Percentiles rank a stretch among this genome's conserved stretches.
These are phyloP conservation scores for Cephus runcator DNA, from an alignment of 2,888 invertebrate species.

Conservation along the genomic window DNA sequence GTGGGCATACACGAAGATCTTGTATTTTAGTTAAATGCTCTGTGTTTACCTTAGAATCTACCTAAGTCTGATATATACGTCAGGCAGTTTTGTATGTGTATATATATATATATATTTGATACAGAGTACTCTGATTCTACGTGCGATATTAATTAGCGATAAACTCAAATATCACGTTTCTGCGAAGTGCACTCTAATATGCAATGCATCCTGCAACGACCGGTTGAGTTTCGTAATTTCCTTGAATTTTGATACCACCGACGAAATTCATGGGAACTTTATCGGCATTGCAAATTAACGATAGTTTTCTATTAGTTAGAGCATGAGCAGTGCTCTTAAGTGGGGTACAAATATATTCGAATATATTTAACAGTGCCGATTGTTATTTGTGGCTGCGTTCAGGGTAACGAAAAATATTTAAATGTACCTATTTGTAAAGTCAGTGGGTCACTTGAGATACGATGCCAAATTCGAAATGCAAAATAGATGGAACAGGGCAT, in stretches of 20 bases:
- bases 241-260: not conserved
- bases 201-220: not conserved
- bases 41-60: not conserved
- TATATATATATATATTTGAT: not conserved
- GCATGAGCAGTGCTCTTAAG: not conserved
- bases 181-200: not conserved
- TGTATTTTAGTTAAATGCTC: not conserved
- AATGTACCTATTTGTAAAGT: not conserved
- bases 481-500: not conserved
- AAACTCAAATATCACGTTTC: not conserved
- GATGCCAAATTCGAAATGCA: slow-evolving; percentile 1
- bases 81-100: not conserved
- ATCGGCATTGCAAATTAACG: not conserved
- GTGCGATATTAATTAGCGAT: not conserved
- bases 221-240: not conserved
- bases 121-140: not conserved
- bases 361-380: not conserved
- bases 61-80: not conserved
- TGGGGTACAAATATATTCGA: not conserved
- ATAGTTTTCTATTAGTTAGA: not conserved
- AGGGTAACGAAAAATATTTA: not conserved
- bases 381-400: not conserved
- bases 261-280: not conserved
- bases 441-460: slow-evolving; percentile 2
- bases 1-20: not conserved